Evolutionary conservation across 2,888 invertebrate species (phyloP), one percentile per base, ranked within the genome.

Genomic region (Standfussiana lucernea): DNA sequence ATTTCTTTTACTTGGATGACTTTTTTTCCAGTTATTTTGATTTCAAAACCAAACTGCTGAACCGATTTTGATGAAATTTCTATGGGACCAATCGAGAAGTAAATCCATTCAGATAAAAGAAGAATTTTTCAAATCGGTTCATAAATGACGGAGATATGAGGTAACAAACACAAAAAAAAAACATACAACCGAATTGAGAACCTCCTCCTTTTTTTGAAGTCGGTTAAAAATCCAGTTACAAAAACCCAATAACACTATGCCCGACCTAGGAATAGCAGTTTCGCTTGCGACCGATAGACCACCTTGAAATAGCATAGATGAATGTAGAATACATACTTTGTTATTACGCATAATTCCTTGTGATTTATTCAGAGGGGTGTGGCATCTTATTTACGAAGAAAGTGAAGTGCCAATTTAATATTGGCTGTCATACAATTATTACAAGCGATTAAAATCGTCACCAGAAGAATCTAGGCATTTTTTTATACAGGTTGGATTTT

Each of bases 321-420:
- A 5, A 24, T 11, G 6, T 40, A 13, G 28, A 13, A 18, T 18
- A 42, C 18, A 32, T 40, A 24, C 24, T 79, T 59, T n/a, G n/a
- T n/a, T 32, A 24, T 42, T 47, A 72, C 40, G 59, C 61, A 50
- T 21, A n/a, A 78, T 77, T 61, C 37, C 18, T 80, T 18, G 35
- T 35, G 61, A 69, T 76, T 77, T 40, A 35, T 8, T 6, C 28
- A 18, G 35, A 45, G 35, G 77, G 81, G 77, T 53, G 81, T 80
- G 74, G 74, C 62, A 32, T 62, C n/a, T 40, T 62, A 61, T 77
- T 73, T 80, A 53, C 32, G 32, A 62, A 77, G 77, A 73, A 50
- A 73, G 80, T 45, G 11, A 53, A 11, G 50, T 45, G 50, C 37
- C 42, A 80, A 64, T 62, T 62, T 80, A n/a, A 21, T 80, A 53